These are phyloP conservation scores for Papilio aristodemus DNA, from an alignment of 1,140 invertebrate genomes.

Conservation along the genomic window DNA sequence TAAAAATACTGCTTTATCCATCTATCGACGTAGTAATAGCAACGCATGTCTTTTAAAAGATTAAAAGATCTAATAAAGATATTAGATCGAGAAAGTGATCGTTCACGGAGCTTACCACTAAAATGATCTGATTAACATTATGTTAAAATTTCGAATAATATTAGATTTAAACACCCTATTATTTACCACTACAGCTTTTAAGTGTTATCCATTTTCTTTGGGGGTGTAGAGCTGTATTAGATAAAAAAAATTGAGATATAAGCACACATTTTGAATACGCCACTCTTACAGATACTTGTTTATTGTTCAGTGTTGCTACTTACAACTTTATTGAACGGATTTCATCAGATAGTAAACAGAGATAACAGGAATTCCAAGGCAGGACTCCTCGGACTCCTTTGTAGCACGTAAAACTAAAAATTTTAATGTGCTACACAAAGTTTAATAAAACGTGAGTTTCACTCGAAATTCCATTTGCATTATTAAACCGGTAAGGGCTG, in stretches of 20 bases:
- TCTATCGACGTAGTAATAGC: too few species aligned
- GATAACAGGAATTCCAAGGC: constrained; percentile 49
- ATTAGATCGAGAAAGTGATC: too few species aligned
- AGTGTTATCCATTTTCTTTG: background rate
- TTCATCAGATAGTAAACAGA: constrained; percentile 46
- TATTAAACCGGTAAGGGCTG: too few species aligned
- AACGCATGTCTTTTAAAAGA: too few species aligned
- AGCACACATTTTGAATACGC: constrained; percentile 25
- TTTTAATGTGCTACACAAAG: background rate
- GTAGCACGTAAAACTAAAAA: background rate
- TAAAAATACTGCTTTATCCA: too few species aligned
- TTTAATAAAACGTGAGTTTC: background rate
- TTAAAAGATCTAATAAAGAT: too few species aligned
- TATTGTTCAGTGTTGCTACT: constrained; percentile 47
- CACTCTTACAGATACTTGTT: constrained; percentile 44
- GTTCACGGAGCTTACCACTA: too few species aligned
- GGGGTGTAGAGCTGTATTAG: background rate
- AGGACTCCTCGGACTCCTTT: background rate
- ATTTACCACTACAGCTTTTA: background rate
- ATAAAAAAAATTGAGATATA: constrained; percentile 23
- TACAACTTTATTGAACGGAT: constrained; percentile 53
- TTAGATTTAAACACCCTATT: too few species aligned
- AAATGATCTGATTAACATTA: too few species aligned
- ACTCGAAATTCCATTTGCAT: too few species aligned
- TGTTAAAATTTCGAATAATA: too few species aligned